A percentile compares a stretch with the other conserved stretches of the same genome.
Conservation (phyloP, 2,888 invertebrate genomes). For the Aleiodes leptofemur region DNA sequence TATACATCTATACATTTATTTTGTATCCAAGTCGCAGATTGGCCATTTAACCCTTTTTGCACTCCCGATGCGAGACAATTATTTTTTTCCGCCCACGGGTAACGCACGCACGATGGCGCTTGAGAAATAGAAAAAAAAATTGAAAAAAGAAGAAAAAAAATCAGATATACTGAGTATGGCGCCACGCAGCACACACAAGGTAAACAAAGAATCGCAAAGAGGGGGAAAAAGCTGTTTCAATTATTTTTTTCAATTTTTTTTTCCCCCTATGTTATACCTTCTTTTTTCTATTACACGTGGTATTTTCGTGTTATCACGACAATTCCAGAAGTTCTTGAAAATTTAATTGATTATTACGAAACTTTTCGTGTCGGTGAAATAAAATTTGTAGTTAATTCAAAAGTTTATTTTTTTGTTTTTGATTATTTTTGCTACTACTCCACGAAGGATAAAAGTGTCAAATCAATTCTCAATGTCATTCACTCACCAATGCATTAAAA, state of each 20-base stretch:
- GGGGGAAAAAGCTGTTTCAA: not conserved
- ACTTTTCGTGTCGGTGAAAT: no score
- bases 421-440: no score
- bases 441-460: no score
- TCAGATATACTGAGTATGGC: slow-evolving; percentile 24
- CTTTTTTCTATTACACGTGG: not conserved
- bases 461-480: not conserved
- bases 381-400: no score
- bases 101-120: slow-evolving; percentile 10
- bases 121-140: not conserved
- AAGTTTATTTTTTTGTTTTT: no score
- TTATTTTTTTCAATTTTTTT: not conserved
- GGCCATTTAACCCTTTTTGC: slow-evolving; percentile 53
- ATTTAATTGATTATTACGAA: no score
- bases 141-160: not conserved
- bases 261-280: not conserved
- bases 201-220: not conserved
- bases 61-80: slow-evolving; percentile 51
- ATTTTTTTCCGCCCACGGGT: slow-evolving; percentile 42
- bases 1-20: slow-evolving; percentile 30
- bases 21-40: slow-evolving; percentile 39
- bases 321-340: no score
- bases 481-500: not conserved
- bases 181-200: slow-evolving; percentile 19
- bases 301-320: not conserved